Percentiles rank a stretch among this genome's conserved stretches.
These are phyloP conservation scores for Lymantria monacha DNA, from an alignment of 2,888 invertebrate species.

Conservation along the genomic window DNA sequence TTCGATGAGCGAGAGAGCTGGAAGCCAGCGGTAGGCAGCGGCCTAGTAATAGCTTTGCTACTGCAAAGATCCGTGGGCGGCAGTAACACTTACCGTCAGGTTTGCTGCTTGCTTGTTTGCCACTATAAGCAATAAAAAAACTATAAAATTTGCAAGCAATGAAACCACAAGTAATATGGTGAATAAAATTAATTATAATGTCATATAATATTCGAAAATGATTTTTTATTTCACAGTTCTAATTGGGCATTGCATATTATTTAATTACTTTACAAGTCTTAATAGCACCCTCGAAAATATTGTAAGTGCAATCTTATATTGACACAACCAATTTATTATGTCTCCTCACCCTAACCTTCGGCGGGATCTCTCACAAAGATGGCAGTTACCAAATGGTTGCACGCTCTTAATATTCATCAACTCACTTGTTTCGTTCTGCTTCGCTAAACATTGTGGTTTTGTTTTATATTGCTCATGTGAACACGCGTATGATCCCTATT, in stretches of 20 bases:
- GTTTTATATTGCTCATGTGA: constrained; percentile 9
- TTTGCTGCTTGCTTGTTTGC: too few relatives aligned
- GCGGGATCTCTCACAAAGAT: constrained; percentile 11
- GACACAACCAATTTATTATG: constrained; percentile 7
- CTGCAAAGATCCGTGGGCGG: too few relatives aligned
- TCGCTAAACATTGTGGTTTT: constrained; percentile 31
- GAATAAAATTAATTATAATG: too few relatives aligned
- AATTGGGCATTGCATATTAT: background rate
- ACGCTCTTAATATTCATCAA: constrained; percentile 72
- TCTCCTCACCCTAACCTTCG: constrained; percentile 2
- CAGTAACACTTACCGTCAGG: too few relatives aligned
- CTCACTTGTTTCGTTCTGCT: constrained; percentile 56
- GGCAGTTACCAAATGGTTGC: constrained; percentile 33
- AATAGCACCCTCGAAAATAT: background rate
- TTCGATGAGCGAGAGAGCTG: too few relatives aligned
- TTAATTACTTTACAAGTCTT: constrained; percentile 1
- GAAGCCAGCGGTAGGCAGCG: too few relatives aligned
- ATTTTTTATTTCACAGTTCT: too few relatives aligned
- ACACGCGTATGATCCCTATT: constrained; percentile 2
- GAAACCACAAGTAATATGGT: too few relatives aligned
- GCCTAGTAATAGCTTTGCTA: too few relatives aligned
- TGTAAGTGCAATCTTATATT: background rate
- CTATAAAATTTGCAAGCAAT: too few relatives aligned
- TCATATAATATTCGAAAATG: too few relatives aligned
- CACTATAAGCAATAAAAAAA: too few relatives aligned